phyloP scores from a whole-genome alignment of 2,888 invertebrate genomes.

The Ennomos fuscantarius region DNA sequence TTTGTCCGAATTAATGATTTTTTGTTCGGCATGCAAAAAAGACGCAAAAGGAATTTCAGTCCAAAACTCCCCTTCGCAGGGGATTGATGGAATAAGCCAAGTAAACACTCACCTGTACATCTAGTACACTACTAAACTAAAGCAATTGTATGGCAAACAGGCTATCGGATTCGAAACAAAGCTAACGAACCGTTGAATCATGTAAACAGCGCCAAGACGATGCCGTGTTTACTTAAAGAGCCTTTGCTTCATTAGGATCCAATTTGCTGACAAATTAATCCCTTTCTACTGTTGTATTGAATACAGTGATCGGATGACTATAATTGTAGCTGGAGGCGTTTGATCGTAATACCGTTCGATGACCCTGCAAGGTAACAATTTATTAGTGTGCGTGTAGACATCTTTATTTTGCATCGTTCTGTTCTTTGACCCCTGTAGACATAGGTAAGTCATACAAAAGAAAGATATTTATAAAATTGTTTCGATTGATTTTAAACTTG shows the following conservation, averaged over 20 bases:
- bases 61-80: too few species aligned
- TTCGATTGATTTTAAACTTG: too few species aligned
- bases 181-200: constrained; percentile 84
- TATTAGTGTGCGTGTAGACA: too few species aligned
- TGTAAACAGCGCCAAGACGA: constrained; percentile 83
- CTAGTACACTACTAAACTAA: constrained; percentile 23
- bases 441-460: too few species aligned
- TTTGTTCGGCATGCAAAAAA: too few species aligned
- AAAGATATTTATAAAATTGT: too few species aligned
- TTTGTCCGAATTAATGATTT: too few species aligned
- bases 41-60: too few species aligned
- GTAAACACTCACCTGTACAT: constrained; percentile 1
- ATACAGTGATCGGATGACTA: constrained; percentile 23
- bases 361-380: background rate
- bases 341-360: constrained; percentile 13
- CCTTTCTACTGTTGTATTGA: constrained; percentile 64
- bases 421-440: too few species aligned
- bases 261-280: constrained; percentile 84
- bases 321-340: constrained; percentile 22
- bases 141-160: constrained; percentile 44
- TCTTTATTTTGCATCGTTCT: too few species aligned
- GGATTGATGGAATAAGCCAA: too few species aligned
- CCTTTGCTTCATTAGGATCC: constrained; percentile 86
- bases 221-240: constrained; percentile 83
- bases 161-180: constrained; percentile 82